Evolutionary conservation across 2,113 vertebrate species (phyloP), one percentile per base, ranked within the genome.

Genomic region (Scartelaos histophorus): DNA sequence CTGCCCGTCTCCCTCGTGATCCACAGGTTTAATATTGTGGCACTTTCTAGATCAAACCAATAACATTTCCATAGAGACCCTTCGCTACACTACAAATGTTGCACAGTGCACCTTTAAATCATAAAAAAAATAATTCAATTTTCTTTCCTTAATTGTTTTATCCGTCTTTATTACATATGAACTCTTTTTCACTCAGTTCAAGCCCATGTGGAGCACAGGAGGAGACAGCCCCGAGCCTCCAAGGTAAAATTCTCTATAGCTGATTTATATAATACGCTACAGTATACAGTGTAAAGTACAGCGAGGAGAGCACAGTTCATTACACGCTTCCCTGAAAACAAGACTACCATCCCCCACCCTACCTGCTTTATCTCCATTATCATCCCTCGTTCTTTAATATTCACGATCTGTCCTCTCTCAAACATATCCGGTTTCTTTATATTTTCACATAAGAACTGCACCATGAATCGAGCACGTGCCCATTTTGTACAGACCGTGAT

Each of bases 351-450:
- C 84, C 86, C 66, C 81, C 73, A 70, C 58, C 54, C 77, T 35
- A 51, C 10, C 21, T 74, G 79, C 90, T 92, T 92, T 86, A 93
- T 92, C 92, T 93, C 92, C 87, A 93, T 94, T 92, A 91, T 91
- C 87, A 85, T 89, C 45, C 13, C 13, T 35, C 13, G 17, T 62
- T 54, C 72, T 71, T 69, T 66, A 38, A 67, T 80, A 29, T 79
- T 81, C 69, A 60, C 69, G 16, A 73, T 5, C 72, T 45, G 49
- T 54, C 54, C 62, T 45, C 75, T 74, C 66, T 78, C 84, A 78
- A 73, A 71, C 71, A 47, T 53, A 56, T 25, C n/a, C 25, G 2
- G 35, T 75, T 82, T 82, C 76, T 56, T 81, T 78, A 84, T 69
- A 81, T 81, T 82, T 67, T 47, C 47, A 76, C 71, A 89, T 85